Base-by-base conservation (phyloP, 2,797 vertebrate species). In the Ficedula albicollis region DNA sequence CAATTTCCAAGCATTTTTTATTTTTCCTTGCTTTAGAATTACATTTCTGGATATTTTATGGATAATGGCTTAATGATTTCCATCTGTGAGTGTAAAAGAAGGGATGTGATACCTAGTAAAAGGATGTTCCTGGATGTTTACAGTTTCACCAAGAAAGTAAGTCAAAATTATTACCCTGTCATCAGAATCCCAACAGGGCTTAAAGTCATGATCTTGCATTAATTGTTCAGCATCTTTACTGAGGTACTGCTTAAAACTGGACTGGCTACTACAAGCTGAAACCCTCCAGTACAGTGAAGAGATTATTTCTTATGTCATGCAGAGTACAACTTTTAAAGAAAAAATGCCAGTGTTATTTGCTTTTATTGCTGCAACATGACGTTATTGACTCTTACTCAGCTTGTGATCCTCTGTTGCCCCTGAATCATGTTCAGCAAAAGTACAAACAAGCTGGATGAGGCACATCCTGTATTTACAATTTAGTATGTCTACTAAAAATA, bases 291-390 rank as follows among this genome's bases (percentile, higher is more conserved):
- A 39, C 17, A 39, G 5, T 83, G 32, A 44, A 68, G 43, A 81
- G 36, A 84, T 63, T 77, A 55, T 90, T 86, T 90, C 13, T 60
- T 21, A 15, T 27, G n/a, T 80, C 49, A 86, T 83, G 43, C 32
- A 86, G 58, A 59, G 51, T 90, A 38, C 62, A 75, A 60, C 25
- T 91, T 83, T 78, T 75, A 75, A 66, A 86, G 44, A 89, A 93
- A 51, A 70, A 91, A 86, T 44, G n/a, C n/a, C 58, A 58, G 29
- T 32, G 14, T 32, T 89, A 46, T 91, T 95, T 94, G 62, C 43
- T 95, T 91, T 95, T 75, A 52, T 76, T 95, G 54, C 66, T 83
- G 69, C 62, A 91, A 58, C 58, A 72, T 91, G 93, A 84, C 76
- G 69, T 5, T 75, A 29, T 86, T 95, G 91, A 91, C 87, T 95